phyloP scores from a whole-genome alignment of 2,888 invertebrate species.

The Anthophora plumipes region DNA sequence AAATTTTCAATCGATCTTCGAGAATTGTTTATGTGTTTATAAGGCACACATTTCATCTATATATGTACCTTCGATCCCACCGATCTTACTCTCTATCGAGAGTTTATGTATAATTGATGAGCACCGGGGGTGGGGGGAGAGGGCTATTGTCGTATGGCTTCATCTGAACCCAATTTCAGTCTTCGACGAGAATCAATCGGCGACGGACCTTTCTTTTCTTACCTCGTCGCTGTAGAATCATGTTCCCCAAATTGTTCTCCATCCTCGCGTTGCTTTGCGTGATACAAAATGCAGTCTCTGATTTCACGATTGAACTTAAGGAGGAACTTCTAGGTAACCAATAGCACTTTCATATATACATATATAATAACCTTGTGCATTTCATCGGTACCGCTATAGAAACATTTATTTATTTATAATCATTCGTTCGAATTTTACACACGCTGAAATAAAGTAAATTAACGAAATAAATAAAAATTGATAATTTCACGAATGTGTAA shows the following conservation, averaged over 20 bases:
- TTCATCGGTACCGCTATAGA: too few species aligned
- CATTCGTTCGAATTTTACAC: too few species aligned
- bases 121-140: slow-evolving; percentile 52
- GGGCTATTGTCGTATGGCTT: slow-evolving; percentile 44
- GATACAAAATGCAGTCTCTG: background rate
- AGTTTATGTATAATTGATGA: slow-evolving; percentile 77
- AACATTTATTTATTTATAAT: too few species aligned
- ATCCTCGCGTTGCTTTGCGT: slow-evolving; percentile 20
- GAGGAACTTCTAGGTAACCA: slow-evolving; percentile 40
- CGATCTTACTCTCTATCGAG: slow-evolving; percentile 73
- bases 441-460: too few species aligned
- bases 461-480: too few species aligned
- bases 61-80: background rate
- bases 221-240: slow-evolving; percentile 15
- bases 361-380: too few species aligned
- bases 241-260: slow-evolving; percentile 45
- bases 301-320: background rate
- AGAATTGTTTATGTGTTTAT: too few species aligned
- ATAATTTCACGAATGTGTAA: too few species aligned
- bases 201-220: slow-evolving; percentile 54
- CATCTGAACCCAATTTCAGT: slow-evolving; percentile 72
- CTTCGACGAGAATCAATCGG: slow-evolving; percentile 55
- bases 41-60: background rate
- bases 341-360: too few species aligned
- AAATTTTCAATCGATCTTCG: background rate